Evolutionary conservation across 2,113 vertebrate species (phyloP), one percentile per base, ranked within the genome.

Genomic region (Emberiza fucata): DNA sequence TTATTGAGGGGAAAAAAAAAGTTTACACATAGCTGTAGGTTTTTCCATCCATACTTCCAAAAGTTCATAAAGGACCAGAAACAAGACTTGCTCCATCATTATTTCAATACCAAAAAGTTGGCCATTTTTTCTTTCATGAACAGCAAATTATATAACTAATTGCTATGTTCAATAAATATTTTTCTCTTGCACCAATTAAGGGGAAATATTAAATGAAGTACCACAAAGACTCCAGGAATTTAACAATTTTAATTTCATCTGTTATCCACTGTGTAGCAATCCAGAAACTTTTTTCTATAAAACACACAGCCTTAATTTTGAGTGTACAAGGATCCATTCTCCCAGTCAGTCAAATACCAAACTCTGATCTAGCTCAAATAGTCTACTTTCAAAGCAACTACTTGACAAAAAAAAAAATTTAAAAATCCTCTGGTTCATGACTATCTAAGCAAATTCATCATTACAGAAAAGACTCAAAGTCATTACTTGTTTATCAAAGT

Each of bases 91-190:
- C 69, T 90, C 85, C 88, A 94, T 71, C 76, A 91, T 87, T 96
- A 88, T 66, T 88, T 88, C 53, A 96, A 96, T 92, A 97, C 59
- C 82, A 96, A 95, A 94, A 94, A 17, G 31, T 59, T 73, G 45
- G 66, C 35, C 0, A 24, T 25, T 68, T 53, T 47, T 40, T 28
- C 39, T 63, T 28, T 61, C 72, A 68, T 76, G 73, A 98, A 98
- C 75, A 96, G 95, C 96, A 96, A 97, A 97, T 97, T 95, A 98
- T 97, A 97, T 31, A 98, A 97, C 95, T 97, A 97, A 96, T 85
- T 97, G 94, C 95, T 97, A 93, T 95, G 95, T 94, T 88, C 93
- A 98, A 97, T 97, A 97, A 98, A 96, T 97, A 97, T 9, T 72
- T 90, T 68, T 87, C 70, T 97, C 70, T 91, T 97, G 97, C 86